These are phyloP conservation scores for Acronicta aceris DNA, from an alignment of 2,888 invertebrate species.

Conservation along the genomic window DNA sequence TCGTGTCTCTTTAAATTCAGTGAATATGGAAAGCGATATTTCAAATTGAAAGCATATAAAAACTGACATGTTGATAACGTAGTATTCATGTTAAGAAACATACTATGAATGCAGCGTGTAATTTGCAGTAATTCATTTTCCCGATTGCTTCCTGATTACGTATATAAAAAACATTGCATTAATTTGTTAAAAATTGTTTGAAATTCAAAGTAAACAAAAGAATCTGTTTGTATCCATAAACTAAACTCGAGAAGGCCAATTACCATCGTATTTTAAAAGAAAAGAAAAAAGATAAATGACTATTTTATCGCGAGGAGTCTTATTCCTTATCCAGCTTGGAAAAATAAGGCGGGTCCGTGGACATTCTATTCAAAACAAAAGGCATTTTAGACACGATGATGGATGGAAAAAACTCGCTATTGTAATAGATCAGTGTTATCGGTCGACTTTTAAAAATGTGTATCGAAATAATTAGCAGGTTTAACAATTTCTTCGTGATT, in stretches of 20 bases:
- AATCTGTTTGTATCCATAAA: constrained; percentile 46
- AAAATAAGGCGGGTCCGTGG: constrained; percentile 61
- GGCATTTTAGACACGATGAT: constrained; percentile 69
- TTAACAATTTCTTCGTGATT: constrained; percentile 3
- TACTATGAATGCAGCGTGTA: constrained; percentile 24
- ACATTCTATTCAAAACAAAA: constrained; percentile 72
- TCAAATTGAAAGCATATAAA: background rate
- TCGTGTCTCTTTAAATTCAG: background rate
- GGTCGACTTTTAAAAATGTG: constrained; percentile 45
- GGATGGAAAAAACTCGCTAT: constrained; percentile 62
- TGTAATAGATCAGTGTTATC: constrained; percentile 62
- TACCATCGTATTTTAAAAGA: constrained; percentile 56
- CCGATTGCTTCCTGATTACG: constrained; percentile 16
- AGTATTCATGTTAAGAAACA: constrained; percentile 26
- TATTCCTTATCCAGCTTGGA: constrained; percentile 62
- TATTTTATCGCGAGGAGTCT: constrained; percentile 66
- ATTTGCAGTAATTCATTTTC: constrained; percentile 31
- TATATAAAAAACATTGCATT: constrained; percentile 17
- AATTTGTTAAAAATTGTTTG: constrained; percentile 23
- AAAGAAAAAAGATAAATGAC: constrained; percentile 68
- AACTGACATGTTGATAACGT: constrained; percentile 11
- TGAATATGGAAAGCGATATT: background rate
- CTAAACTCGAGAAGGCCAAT: constrained; percentile 39
- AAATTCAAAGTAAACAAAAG: constrained; percentile 36
- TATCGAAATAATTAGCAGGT: constrained; percentile 56